phyloP scores from a whole-genome alignment of 2,888 invertebrate genomes.

The Agapetus fuscipes region DNA sequence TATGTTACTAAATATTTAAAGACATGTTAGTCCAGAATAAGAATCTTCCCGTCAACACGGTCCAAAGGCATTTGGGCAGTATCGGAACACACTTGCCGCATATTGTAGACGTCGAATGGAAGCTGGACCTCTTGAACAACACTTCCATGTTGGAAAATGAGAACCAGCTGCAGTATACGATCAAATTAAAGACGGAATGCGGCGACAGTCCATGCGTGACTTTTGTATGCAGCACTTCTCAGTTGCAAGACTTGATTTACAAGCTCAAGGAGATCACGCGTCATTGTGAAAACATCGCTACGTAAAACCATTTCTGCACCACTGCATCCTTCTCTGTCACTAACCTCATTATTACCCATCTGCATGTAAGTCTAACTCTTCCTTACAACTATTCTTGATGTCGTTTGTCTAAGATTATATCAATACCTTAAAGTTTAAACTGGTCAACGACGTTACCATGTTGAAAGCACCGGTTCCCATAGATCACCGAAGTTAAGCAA shows the following conservation, averaged over 20 bases:
- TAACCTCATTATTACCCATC: too few species aligned
- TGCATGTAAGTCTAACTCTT: too few species aligned
- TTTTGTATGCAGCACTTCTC: slow-evolving; percentile 53
- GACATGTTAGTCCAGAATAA: slow-evolving; percentile 9
- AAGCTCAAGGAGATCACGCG: slow-evolving; percentile 55
- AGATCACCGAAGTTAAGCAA: too few species aligned
- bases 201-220: slow-evolving; percentile 37
- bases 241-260: slow-evolving; percentile 56
- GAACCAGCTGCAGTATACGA: slow-evolving; percentile 35
- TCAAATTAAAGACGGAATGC: slow-evolving; percentile 34
- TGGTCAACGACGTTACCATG: too few species aligned
- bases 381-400: too few species aligned
- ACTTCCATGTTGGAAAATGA: slow-evolving; percentile 36
- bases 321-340: too few species aligned
- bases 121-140: slow-evolving; percentile 44
- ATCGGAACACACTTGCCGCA: slow-evolving; percentile 34
- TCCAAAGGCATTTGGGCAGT: slow-evolving; percentile 9
- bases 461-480: too few species aligned
- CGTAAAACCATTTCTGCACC: too few species aligned
- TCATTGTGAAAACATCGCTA: slow-evolving; percentile 44
- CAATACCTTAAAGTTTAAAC: too few species aligned
- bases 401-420: too few species aligned
- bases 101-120: slow-evolving; percentile 50
- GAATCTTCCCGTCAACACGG: slow-evolving; percentile 5
- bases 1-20: too few species aligned